Percentiles rank a stretch among this genome's conserved stretches.
Evolutionary conservation across 2,888 invertebrate genomes (phyloP).

Genomic region (Oxytorus armatus): DNA sequence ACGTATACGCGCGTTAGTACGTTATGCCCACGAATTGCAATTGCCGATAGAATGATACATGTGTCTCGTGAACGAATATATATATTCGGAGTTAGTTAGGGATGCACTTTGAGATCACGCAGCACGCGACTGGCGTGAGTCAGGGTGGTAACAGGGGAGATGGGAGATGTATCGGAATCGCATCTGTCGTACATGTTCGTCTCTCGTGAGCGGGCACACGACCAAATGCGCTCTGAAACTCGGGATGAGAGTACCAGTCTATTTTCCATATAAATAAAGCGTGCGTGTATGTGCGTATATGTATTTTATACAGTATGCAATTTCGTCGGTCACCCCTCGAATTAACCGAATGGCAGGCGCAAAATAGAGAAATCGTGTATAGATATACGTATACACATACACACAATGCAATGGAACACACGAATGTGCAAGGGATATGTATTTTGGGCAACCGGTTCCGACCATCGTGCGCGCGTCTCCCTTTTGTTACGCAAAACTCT

Average conservation of each 20-base stretch:
- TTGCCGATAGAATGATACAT: constrained; percentile 7
- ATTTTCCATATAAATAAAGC: background rate
- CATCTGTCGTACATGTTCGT: constrained; percentile 49
- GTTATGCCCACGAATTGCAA: constrained; percentile 28
- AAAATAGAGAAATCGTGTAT: constrained; percentile 7
- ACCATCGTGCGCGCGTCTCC: constrained; percentile 42
- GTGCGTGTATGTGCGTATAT: background rate
- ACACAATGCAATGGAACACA: background rate
- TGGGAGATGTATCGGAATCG: constrained; percentile 35
- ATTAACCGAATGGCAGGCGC: constrained; percentile 39
- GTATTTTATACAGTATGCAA: constrained; percentile 12
- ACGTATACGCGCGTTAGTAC: constrained; percentile 20
- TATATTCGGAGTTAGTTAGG: background rate
- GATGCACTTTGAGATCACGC: constrained; percentile 34
- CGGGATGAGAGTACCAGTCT: constrained; percentile 15
- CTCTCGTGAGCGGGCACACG: constrained; percentile 30
- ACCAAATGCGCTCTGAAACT: constrained; percentile 45
- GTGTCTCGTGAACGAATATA: background rate
- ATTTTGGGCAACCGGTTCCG: constrained; percentile 56
- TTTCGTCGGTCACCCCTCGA: constrained; percentile 47
- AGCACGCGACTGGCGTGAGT: constrained; percentile 26
- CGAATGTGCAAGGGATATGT: constrained; percentile 4
- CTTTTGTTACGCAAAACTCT: constrained; percentile 67
- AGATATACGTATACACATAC: background rate
- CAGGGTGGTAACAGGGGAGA: background rate